Evolutionary conservation across 2,113 vertebrate species (phyloP).

Genomic region (Lepidothrix coronata): DNA sequence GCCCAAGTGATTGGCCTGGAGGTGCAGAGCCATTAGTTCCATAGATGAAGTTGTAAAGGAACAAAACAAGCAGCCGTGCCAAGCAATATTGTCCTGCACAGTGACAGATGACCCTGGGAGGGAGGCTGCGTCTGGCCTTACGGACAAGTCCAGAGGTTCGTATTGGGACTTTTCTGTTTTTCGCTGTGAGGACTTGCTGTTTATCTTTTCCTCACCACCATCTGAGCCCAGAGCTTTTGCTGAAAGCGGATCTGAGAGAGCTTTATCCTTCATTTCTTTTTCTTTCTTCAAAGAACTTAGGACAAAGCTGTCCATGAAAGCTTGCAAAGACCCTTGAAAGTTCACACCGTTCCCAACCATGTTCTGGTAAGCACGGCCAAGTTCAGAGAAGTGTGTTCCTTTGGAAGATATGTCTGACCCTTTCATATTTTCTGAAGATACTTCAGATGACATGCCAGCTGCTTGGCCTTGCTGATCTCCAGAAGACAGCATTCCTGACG

Average conservation of each 20-base stretch:
- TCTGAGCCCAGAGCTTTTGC: slow-evolving; percentile 81
- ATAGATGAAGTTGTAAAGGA: slow-evolving; percentile 94
- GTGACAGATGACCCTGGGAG: slow-evolving; percentile 91
- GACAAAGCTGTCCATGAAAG: slow-evolving; percentile 98
- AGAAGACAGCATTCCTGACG: slow-evolving; percentile 81
- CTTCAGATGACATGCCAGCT: slow-evolving; percentile 75
- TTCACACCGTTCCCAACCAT: slow-evolving; percentile 92
- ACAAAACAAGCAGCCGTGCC: slow-evolving; percentile 96
- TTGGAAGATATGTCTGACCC: slow-evolving; percentile 82
- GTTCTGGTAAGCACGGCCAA: slow-evolving; percentile 91
- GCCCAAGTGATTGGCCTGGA: slow-evolving; percentile 95
- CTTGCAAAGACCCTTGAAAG: slow-evolving; percentile 95
- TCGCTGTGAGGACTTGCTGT: slow-evolving; percentile 76
- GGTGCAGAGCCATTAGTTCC: slow-evolving; percentile 96
- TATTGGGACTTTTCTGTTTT: slow-evolving; percentile 91
- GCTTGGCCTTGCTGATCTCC: slow-evolving; percentile 83
- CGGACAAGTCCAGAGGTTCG: slow-evolving; percentile 92
- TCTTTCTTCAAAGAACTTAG: slow-evolving; percentile 93
- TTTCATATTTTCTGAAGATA: slow-evolving; percentile 82
- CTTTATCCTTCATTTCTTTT: slow-evolving; percentile 84
- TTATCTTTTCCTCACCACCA: slow-evolving; percentile 79
- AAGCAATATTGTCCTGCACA: slow-evolving; percentile 92
- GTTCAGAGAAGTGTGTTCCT: slow-evolving; percentile 87
- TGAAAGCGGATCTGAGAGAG: slow-evolving; percentile 78
- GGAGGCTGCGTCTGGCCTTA: slow-evolving; percentile 89